Conservation (phyloP, 2,797 vertebrate genomes). For the Trachops cirrhosus region DNA sequence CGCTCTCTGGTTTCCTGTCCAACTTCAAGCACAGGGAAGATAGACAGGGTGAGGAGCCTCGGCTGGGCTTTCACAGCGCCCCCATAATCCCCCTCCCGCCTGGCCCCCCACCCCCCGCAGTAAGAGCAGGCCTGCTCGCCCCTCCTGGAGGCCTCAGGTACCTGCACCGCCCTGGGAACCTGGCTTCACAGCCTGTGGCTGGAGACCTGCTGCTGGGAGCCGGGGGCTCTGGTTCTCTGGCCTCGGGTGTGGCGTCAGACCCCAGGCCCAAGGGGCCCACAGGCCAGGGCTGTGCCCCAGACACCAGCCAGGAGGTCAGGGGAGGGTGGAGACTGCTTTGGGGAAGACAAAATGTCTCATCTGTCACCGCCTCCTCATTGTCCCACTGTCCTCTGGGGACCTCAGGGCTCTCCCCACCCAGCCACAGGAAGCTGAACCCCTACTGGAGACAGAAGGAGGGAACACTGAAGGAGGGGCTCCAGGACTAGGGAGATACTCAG, state of each 20-base stretch:
- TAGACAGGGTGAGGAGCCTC: background rate
- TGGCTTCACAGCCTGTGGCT: background rate
- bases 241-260: background rate
- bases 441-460: constrained; percentile 34
- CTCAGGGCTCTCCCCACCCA: constrained; percentile 38
- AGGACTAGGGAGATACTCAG: background rate
- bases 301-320: background rate
- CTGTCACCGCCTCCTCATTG: constrained; percentile 55
- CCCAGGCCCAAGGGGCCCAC: background rate
- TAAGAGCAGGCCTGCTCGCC: background rate
- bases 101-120: accelerated
- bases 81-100: background rate
- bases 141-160: background rate
- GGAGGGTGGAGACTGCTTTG: constrained; percentile 9
- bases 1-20: background rate
- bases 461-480: background rate
- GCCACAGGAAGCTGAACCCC: constrained; percentile 47
- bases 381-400: constrained; percentile 42
- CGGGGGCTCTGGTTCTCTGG: background rate
- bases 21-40: background rate
- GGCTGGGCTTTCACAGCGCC: background rate
- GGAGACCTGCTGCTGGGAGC: background rate
- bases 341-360: constrained; percentile 45
- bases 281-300: background rate
- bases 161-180: background rate